Evolutionary conservation across 1,140 invertebrate genomes (phyloP).

Genomic region (Pogonomyrmex barbatus): DNA sequence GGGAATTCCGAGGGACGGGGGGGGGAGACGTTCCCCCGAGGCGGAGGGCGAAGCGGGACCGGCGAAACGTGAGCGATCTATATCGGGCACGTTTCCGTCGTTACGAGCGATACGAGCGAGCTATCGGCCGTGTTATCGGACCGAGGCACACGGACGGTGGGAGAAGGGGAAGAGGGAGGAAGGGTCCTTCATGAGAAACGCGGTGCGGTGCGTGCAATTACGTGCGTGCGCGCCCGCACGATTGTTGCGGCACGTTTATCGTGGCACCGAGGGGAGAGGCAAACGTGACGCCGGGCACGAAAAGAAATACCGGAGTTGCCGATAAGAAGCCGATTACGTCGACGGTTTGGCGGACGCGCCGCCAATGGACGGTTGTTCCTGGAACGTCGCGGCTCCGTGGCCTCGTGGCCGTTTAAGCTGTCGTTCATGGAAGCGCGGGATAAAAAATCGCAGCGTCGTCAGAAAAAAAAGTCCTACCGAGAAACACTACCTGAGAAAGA

Average conservation of each 20-base stretch:
- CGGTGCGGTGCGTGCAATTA: slow-evolving; percentile 12
- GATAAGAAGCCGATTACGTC: slow-evolving; percentile 72
- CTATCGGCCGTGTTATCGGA: not conserved
- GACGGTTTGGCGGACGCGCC: slow-evolving; percentile 47
- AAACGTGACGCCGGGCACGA: slow-evolving; percentile 76
- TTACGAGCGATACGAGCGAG: not conserved
- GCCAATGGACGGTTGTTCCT: slow-evolving; percentile 39
- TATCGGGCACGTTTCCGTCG: slow-evolving; percentile 13
- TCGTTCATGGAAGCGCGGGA: slow-evolving; percentile 37
- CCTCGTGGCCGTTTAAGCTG: not conserved
- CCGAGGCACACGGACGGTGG: too few species aligned
- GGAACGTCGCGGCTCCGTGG: not conserved
- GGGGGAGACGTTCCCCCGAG: not conserved
- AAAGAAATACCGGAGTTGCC: slow-evolving; percentile 64
- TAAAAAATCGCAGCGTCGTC: slow-evolving; percentile 24
- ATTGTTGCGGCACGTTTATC: slow-evolving; percentile 70
- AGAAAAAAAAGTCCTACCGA: not conserved
- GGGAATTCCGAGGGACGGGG: not conserved
- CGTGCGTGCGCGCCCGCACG: not conserved
- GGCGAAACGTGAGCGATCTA: not conserved
- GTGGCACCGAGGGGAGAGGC: not conserved
- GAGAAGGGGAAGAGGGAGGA: too few species aligned
- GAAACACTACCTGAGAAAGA: not conserved
- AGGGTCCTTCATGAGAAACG: not conserved
- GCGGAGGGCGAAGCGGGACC: not conserved